Percentiles rank a stretch among this genome's conserved stretches.
Evolutionary conservation across 2,797 vertebrate genomes (phyloP).

Genomic region (Syndactyla subalaris): DNA sequence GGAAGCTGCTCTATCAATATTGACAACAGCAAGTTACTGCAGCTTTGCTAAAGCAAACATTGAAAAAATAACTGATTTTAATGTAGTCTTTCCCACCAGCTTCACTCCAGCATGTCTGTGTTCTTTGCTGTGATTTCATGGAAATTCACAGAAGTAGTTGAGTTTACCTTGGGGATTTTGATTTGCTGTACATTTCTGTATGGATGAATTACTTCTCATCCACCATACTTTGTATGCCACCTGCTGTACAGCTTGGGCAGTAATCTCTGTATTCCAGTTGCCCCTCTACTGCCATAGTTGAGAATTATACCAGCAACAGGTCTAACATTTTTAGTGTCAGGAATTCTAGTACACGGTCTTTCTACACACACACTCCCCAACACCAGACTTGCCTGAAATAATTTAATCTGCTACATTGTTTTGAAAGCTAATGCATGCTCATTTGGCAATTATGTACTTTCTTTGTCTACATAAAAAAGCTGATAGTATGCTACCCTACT

Average conservation of each 20-base stretch:
- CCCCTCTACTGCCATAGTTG: not conserved
- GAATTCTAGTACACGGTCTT: not conserved
- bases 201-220: not conserved
- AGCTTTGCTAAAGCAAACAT: not conserved
- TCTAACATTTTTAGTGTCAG: not conserved
- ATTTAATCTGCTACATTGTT: not conserved
- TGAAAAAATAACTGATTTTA: not conserved
- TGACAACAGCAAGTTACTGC: not conserved
- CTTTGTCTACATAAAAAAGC: not conserved
- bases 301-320: not conserved
- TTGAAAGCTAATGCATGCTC: too few species aligned
- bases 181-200: not conserved
- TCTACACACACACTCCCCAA: rapidly evolving
- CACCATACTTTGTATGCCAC: constrained; percentile 11
- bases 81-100: not conserved
- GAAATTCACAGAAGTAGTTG: not conserved
- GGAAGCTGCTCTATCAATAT: not conserved
- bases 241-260: constrained; percentile 41
- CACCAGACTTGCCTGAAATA: not conserved
- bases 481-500: not conserved
- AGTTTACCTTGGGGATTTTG: not conserved
- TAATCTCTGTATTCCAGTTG: not conserved
- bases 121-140: not conserved
- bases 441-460: not conserved
- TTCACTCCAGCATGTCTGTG: not conserved